Percentiles rank a stretch among this genome's conserved stretches.
phyloP scores from a whole-genome alignment of 2,888 invertebrate genomes.

The Melitaea athalia region DNA sequence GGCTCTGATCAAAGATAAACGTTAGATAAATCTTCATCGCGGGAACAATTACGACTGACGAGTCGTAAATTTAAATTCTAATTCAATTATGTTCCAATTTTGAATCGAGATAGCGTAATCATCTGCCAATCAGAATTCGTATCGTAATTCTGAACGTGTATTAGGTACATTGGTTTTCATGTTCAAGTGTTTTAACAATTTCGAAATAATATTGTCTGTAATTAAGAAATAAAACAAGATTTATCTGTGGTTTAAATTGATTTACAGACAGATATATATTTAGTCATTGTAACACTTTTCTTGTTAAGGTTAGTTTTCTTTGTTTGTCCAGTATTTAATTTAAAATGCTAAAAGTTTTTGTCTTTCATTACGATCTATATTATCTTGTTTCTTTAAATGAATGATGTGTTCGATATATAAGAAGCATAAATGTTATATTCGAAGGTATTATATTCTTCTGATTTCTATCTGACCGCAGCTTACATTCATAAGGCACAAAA shows the following conservation, averaged over 20 bases:
- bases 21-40: slow-evolving; percentile 38
- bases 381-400: too few species aligned
- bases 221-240: not conserved
- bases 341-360: too few species aligned
- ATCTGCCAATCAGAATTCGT: slow-evolving; percentile 43
- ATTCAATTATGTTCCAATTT: slow-evolving; percentile 49
- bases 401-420: too few species aligned
- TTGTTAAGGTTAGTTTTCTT: too few species aligned
- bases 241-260: not conserved
- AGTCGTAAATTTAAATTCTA: slow-evolving; percentile 48
- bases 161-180: not conserved
- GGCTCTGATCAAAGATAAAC: slow-evolving; percentile 22
- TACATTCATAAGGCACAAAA: slow-evolving; percentile 18
- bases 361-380: too few species aligned
- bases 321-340: too few species aligned
- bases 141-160: slow-evolving; percentile 6
- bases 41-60: slow-evolving; percentile 45
- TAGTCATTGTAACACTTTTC: not conserved
- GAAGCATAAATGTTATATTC: too few species aligned
- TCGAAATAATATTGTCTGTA: not conserved
- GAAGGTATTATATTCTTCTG: too few species aligned
- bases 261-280: not conserved
- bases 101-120: slow-evolving; percentile 45
- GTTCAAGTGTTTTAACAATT: not conserved
- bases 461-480: slow-evolving; percentile 22